These are phyloP conservation scores for Sturnira hondurensis DNA, from an alignment of 2,113 vertebrate species.

Conservation along the genomic window DNA sequence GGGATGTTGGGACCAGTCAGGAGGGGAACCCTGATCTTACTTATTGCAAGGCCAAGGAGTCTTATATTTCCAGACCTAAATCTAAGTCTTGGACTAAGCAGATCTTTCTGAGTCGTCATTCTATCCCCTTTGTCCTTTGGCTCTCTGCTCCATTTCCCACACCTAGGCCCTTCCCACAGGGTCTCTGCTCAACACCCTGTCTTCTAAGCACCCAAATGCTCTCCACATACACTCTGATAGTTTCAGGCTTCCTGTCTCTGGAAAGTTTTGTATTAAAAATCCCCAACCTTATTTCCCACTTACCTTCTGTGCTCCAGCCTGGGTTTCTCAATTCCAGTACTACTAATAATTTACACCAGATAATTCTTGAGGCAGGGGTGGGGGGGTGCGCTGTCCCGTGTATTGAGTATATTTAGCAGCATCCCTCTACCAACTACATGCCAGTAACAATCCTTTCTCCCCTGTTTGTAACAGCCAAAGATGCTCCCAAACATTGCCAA, in stretches of 20 bases:
- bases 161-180: not conserved
- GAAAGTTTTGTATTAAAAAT: slow-evolving; percentile 10
- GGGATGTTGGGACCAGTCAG: not conserved
- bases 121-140: not conserved
- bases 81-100: not conserved
- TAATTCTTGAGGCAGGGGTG: not conserved
- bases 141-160: not conserved
- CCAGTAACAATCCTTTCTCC: not conserved
- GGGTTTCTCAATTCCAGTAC: not conserved
- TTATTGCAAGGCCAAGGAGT: not conserved
- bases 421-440: not conserved
- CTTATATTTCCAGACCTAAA: slow-evolving; percentile 1
- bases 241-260: slow-evolving; percentile 7
- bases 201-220: not conserved
- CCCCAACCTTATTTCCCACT: not conserved
- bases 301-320: not conserved
- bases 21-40: not conserved
- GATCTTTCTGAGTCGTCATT: not conserved
- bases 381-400: not conserved
- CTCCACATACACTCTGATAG: not conserved
- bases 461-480: not conserved
- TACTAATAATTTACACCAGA: not conserved
- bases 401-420: not conserved
- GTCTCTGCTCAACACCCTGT: not conserved
- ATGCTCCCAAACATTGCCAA: not conserved